A percentile compares a stretch with the other conserved stretches of the same genome.
These are phyloP conservation scores for Chanos chanos DNA, from an alignment of 2,797 vertebrate genomes.

Conservation along the genomic window DNA sequence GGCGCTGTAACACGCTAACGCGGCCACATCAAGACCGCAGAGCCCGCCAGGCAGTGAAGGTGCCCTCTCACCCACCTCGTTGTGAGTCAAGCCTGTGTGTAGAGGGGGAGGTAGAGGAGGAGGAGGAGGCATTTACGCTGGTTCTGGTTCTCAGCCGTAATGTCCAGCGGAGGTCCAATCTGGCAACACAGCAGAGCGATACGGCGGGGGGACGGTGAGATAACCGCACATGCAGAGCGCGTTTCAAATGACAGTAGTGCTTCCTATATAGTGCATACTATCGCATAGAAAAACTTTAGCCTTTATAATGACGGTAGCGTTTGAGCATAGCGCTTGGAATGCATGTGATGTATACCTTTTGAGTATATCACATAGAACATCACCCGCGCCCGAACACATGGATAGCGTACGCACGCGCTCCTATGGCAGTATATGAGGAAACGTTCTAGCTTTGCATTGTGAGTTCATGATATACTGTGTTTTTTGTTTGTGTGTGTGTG, in stretches of 20 bases:
- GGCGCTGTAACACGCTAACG: constrained; percentile 5
- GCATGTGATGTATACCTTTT: no score
- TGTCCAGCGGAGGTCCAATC: constrained; percentile 48
- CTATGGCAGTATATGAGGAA: no score
- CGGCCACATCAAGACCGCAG: not conserved
- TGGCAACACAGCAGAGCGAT: constrained; percentile 36
- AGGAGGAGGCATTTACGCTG: constrained; percentile 14
- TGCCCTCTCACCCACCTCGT: constrained; percentile 30
- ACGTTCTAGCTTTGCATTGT: no score
- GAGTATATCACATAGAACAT: no score
- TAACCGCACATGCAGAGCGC: not conserved
- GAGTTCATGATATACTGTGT: no score
- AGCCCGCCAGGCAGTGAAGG: constrained; percentile 31
- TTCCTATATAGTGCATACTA: constrained; percentile 2
- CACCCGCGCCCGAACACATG: no score
- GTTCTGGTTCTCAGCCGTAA: constrained; percentile 34
- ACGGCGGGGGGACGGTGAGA: constrained; percentile 5
- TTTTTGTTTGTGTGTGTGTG: no score
- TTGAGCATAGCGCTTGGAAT: no score
- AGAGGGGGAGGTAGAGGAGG: constrained; percentile 14
- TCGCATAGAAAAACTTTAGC: no score
- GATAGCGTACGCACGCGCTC: no score
- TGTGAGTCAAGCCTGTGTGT: constrained; percentile 27
- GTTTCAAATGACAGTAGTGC: constrained; percentile 11
- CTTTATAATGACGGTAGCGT: no score